Conservation (phyloP, 2,113 vertebrate species). For the Dinomys branickii region DNA sequence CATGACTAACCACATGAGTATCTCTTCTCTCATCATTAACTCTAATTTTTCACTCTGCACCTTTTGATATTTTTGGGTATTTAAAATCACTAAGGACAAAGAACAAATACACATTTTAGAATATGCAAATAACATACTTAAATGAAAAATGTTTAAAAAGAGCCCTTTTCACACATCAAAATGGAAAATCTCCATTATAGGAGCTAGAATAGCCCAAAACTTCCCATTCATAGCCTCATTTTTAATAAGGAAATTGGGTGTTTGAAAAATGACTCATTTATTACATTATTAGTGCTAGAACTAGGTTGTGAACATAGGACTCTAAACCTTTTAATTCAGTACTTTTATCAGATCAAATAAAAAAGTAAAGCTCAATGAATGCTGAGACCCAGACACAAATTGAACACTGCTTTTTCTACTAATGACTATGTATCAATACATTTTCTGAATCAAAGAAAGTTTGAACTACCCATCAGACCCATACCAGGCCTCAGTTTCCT, state of each 20-base stretch:
- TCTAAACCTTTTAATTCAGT: background rate
- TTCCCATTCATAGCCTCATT: background rate
- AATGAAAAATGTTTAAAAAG: background rate
- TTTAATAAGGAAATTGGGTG: background rate
- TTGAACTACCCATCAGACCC: background rate
- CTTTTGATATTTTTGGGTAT: background rate
- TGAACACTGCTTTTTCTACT: background rate
- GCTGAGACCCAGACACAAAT: background rate
- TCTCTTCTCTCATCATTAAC: background rate
- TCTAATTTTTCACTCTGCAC: background rate
- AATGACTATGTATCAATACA: background rate
- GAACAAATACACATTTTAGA: background rate
- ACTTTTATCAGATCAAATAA: background rate
- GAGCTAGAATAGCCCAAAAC: background rate
- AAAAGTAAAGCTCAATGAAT: background rate
- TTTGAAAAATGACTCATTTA: background rate
- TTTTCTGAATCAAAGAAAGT: background rate
- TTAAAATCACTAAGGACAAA: background rate
- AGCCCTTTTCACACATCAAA: background rate
- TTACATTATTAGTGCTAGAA: background rate
- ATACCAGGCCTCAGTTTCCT: background rate
- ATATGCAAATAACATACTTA: background rate
- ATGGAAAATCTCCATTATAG: background rate
- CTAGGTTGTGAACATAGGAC: rapidly evolving
- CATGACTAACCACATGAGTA: background rate